These are phyloP conservation scores for Littorina saxatilis DNA, from an alignment of 1,140 invertebrate genomes.

Conservation along the genomic window DNA sequence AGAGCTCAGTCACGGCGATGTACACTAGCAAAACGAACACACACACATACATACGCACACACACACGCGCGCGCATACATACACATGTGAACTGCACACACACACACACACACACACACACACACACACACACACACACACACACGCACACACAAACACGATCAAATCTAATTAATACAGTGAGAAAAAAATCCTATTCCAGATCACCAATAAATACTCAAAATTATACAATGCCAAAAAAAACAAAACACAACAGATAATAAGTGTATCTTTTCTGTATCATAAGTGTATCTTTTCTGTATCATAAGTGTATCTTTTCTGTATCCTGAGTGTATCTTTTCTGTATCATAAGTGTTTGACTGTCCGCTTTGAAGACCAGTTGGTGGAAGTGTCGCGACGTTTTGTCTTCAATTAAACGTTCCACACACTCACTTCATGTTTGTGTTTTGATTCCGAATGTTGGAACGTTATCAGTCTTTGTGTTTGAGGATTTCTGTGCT, in stretches of 20 bases:
- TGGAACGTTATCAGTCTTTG: no score
- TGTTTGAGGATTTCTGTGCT: no score
- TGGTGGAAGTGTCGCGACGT: no score
- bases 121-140: conserved; percentile 25
- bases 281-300: not conserved
- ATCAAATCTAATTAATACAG: not conserved
- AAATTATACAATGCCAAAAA: not conserved
- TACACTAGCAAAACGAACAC: conserved; percentile 10
- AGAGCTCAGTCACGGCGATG: not conserved
- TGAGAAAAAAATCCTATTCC: not conserved
- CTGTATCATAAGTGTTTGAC: not conserved
- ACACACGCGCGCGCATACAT: not conserved
- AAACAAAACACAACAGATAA: not conserved
- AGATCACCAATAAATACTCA: not conserved
- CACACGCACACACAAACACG: conserved; percentile 19
- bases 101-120: conserved; percentile 22
- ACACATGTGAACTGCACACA: conserved; percentile 8
- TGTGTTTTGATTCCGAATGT: no score
- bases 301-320: not conserved
- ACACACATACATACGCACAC: conserved; percentile 17
- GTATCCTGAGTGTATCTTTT: not conserved
- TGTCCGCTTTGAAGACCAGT: no score
- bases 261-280: not conserved
- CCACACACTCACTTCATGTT: no score
- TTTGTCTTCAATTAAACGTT: no score